Conservation (phyloP, 1,140 invertebrate species). For the Hyles euphorbiae region DNA sequence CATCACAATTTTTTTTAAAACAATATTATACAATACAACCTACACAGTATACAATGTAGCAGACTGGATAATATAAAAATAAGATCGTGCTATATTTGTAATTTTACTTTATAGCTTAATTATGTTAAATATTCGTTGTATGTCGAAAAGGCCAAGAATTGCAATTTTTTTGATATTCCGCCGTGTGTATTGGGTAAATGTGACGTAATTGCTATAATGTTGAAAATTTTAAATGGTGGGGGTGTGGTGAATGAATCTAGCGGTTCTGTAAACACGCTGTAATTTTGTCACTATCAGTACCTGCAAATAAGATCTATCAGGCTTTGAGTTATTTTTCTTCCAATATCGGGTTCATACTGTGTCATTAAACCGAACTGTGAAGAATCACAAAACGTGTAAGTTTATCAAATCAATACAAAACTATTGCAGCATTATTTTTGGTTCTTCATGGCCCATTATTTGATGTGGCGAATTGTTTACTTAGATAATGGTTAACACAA, state of each 20-base stretch:
- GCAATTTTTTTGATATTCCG: slow-evolving; percentile 13
- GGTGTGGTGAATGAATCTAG: slow-evolving; percentile 62
- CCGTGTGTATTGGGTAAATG: slow-evolving; percentile 1
- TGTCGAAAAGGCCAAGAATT: slow-evolving; percentile 3
- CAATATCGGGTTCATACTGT: slow-evolving; percentile 88
- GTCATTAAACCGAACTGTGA: slow-evolving; percentile 91
- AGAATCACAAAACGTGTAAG: slow-evolving; percentile 34
- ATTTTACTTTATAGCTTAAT: too few relatives aligned
- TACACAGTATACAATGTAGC: too few relatives aligned
- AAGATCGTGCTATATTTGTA: too few relatives aligned
- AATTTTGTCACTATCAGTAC: slow-evolving; percentile 73
- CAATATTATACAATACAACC: too few relatives aligned
- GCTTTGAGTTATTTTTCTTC: slow-evolving; percentile 90
- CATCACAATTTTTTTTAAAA: background rate
- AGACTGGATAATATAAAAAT: too few relatives aligned
- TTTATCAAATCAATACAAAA: slow-evolving; percentile 1
- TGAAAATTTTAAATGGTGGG: slow-evolving; percentile 38
- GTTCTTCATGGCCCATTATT: too few relatives aligned
- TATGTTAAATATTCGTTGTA: too few relatives aligned
- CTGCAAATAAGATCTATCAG: slow-evolving; percentile 94
- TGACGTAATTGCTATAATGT: slow-evolving; percentile 24
- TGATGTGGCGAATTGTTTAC: too few relatives aligned
- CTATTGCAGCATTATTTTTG: too few relatives aligned
- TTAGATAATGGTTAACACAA: too few relatives aligned
- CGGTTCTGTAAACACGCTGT: slow-evolving; percentile 41